Conservation (phyloP, 30 jellyfish, hydroid and myxozoan species). For the Cassiopea andromeda region DNA sequence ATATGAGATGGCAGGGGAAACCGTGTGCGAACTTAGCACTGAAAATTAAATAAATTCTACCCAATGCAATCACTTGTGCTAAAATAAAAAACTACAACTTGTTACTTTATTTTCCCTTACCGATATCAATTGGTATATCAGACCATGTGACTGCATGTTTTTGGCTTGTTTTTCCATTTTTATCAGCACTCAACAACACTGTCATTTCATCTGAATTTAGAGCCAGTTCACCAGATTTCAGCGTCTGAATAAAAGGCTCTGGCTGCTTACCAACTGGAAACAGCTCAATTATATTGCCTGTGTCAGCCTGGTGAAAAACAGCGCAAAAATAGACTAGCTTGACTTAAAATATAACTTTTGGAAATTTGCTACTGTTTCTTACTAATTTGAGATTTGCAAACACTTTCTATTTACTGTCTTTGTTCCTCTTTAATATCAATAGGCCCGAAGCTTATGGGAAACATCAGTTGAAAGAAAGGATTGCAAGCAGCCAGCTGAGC, state of each 20-base stretch:
- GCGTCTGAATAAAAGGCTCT: constrained; percentile 75
- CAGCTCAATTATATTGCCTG: constrained; percentile 66
- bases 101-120: neutral
- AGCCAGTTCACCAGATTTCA: constrained; percentile 89
- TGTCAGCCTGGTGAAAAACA: constrained; percentile 37
- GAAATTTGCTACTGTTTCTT: no score
- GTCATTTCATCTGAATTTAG: constrained; percentile 91
- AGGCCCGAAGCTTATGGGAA: no score
- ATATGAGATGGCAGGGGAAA: neutral
- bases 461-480: no score
- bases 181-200: constrained; percentile 71
- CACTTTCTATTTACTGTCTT: no score
- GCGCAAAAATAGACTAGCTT: no score
- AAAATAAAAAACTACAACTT: neutral
- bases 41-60: no score
- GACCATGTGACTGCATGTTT: constrained; percentile 97
- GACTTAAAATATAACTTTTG: no score
- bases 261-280: constrained; percentile 88
- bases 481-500: no score
- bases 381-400: no score
- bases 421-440: no score
- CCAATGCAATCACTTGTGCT: no score
- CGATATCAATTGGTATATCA: constrained; percentile 82
- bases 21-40: neutral
- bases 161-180: constrained; percentile 63